Evolutionary conservation across 2,797 vertebrate species (phyloP), one percentile per base, ranked within the genome.

Genomic region (Lithobates pipiens): DNA sequence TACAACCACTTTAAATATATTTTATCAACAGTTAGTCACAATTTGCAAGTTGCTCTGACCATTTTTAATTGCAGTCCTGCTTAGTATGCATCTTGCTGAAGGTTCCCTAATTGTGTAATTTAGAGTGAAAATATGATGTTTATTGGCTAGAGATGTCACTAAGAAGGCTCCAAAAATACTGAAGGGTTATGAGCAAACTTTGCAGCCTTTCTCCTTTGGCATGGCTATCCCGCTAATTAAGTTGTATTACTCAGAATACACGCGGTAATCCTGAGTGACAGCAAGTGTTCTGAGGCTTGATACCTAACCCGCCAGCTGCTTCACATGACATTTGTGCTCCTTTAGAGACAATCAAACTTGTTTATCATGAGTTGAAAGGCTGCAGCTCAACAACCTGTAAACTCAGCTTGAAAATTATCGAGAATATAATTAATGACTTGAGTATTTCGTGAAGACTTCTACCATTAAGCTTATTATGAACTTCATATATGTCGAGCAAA

Each of bases 261-360:
- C 44, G 63, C 44, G 25, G 1, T 79, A 79, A 79, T 69, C 77
- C 77, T 79, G 77, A 79, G 61, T 44, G 77, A 69, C 77, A 44
- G 77, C 36, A 23, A 69, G 29, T 69, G 77, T 46, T 46, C 39
- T 0, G 44, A 79, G 77, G 65, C 77, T 79, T 46, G n/a, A 67
- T 79, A 46, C 63, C 63, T 79, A 79, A 79, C 77, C 77, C 46
- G 65, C 63, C 77, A 79, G 77, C 77, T 79, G 77, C 46, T 79
- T 39, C n/a, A 6, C 3, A 42, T 78, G 76, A 78, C 76, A 78
- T 68, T 44, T 11, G 18, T 78, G 21, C 61, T 65, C 21, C 76
- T 67, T 54, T 39, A 44, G 61, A 16, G 39, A 39, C 42, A 78
- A 68, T 79, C 77, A 79, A 8, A 6, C 10, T 68, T 79, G 39